Evolutionary conservation across 2,113 vertebrate species (phyloP).

Genomic region (Maccullochella peelii): DNA sequence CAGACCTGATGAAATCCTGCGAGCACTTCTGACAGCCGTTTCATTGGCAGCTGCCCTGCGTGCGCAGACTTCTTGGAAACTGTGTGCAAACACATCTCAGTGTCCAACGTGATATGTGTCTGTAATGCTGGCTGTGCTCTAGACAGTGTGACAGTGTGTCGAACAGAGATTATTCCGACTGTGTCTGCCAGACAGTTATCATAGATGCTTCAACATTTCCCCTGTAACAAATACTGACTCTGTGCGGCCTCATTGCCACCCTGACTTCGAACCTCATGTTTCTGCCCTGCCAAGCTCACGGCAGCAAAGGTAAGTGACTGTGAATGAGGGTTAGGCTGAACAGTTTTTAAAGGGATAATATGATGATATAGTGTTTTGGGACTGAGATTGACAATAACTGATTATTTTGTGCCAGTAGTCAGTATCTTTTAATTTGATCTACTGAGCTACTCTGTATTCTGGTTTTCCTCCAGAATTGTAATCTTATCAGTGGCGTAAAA

Average conservation of each 20-base stretch:
- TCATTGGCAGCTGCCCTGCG: conserved; percentile 23
- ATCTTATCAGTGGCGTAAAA: neutral
- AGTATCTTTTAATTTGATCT: neutral
- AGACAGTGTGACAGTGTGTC: conserved; percentile 39
- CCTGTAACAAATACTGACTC: conserved; percentile 34
- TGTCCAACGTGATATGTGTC: conserved; percentile 53
- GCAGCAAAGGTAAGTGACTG: neutral
- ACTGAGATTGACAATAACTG: neutral
- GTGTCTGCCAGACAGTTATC: conserved; percentile 40
- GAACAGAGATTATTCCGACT: no score
- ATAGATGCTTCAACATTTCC: conserved; percentile 60
- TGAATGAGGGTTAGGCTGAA: neutral
- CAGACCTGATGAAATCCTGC: conserved; percentile 2
- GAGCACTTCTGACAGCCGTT: conserved; percentile 21
- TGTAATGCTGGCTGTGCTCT: conserved; percentile 37
- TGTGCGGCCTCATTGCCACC: neutral
- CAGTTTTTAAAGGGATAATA: neutral
- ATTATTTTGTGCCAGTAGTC: neutral
- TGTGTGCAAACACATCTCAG: conserved; percentile 38
- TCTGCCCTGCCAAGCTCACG: conserved; percentile 2
- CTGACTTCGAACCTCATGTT: conserved; percentile 32
- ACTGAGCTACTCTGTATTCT: neutral
- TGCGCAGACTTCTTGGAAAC: conserved; percentile 24
- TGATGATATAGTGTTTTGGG: neutral
- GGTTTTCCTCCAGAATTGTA: neutral